These are phyloP conservation scores for Isichthys henryi DNA, from an alignment of 2,113 vertebrate species.

Conservation along the genomic window DNA sequence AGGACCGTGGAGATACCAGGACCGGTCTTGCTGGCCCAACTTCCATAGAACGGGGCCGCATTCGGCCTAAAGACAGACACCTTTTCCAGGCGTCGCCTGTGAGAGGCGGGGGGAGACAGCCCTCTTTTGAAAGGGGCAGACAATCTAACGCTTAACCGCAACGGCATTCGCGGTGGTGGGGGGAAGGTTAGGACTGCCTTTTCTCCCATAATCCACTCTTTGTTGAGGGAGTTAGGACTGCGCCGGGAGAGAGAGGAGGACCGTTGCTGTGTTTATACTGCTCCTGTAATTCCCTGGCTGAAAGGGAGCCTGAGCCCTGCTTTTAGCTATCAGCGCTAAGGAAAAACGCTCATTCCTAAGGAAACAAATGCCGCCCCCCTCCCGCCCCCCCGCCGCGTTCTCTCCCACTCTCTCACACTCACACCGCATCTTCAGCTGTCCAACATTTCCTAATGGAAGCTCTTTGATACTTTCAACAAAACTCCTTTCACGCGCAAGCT, in stretches of 20 bases:
- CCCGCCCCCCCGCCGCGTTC: not conserved
- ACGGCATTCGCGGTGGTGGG: slow-evolving; percentile 35
- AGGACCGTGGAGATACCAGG: not conserved
- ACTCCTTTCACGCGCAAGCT: not conserved
- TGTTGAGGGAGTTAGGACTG: slow-evolving; percentile 44
- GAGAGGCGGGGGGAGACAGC: slow-evolving; percentile 15
- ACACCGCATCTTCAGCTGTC: not conserved
- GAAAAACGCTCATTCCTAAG: slow-evolving; percentile 17
- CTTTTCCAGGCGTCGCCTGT: not conserved
- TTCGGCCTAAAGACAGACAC: not conserved
- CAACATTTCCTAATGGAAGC: not conserved
- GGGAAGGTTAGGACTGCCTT: slow-evolving; percentile 56
- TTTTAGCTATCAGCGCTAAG: not conserved
- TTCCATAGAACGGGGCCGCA: not conserved
- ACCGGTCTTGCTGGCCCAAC: not conserved
- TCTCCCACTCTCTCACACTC: not conserved
- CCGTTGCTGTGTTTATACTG: not conserved
- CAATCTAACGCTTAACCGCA: slow-evolving; percentile 60
- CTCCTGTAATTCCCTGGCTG: slow-evolving; percentile 9
- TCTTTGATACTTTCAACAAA: not conserved
- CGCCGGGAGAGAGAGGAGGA: not conserved
- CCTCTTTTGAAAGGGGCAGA: slow-evolving; percentile 50
- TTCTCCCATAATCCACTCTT: slow-evolving; percentile 58
- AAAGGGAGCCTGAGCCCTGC: slow-evolving; percentile 6
- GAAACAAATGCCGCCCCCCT: not conserved